Evolutionary conservation across 2,888 invertebrate species (phyloP).

Genomic region (Microctonus hyperodae): DNA sequence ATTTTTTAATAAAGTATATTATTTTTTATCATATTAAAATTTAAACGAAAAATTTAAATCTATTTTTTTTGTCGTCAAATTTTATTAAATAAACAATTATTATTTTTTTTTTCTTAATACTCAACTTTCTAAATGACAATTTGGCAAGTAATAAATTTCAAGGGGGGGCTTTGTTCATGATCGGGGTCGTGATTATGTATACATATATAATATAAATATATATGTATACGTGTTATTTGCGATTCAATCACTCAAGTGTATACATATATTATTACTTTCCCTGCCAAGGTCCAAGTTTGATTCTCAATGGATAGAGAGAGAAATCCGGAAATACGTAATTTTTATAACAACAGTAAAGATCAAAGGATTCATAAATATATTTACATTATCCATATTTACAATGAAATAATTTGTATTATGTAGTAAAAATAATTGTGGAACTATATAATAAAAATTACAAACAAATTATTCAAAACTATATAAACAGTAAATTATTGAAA

Average conservation of each 20-base stretch:
- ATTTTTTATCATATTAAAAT: neutral
- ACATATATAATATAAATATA: neutral
- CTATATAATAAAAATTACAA: too few relatives aligned
- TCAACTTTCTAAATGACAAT: neutral
- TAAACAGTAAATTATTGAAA: too few relatives aligned
- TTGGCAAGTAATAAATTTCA: neutral
- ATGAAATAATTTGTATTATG: too few relatives aligned
- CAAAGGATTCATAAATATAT: too few relatives aligned
- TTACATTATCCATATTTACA: too few relatives aligned
- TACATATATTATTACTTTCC: conserved; percentile 17
- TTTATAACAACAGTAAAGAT: neutral
- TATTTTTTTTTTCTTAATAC: neutral
- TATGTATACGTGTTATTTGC: neutral
- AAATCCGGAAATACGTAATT: neutral
- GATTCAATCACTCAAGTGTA: neutral
- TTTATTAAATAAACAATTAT: too few relatives aligned
- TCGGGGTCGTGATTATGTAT: neutral
- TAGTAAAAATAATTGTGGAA: too few relatives aligned
- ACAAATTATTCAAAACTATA: too few relatives aligned
- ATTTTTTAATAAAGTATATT: neutral
- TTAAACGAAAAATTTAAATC: neutral
- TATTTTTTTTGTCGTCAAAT: neutral
- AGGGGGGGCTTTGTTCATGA: neutral
- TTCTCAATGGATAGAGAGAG: neutral
- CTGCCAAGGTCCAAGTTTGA: conserved; percentile 14